These are phyloP conservation scores for Poecilia velifera DNA, from an alignment of 2,797 vertebrate species.

Conservation along the genomic window DNA sequence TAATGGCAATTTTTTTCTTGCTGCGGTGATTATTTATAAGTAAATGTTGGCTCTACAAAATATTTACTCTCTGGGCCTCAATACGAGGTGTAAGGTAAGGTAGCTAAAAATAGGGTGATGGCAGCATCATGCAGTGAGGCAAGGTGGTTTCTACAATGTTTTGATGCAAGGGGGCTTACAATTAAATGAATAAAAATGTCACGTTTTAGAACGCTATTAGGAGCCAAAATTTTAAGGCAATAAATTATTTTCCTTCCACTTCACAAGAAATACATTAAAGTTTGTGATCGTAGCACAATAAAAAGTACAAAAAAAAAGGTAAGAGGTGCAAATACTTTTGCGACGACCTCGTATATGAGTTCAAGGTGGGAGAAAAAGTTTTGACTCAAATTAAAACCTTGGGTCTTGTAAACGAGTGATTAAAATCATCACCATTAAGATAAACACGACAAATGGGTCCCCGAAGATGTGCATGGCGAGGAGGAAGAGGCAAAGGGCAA, in stretches of 20 bases:
- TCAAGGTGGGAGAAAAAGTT: slow-evolving; percentile 19
- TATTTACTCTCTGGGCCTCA: neutral
- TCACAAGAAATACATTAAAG: neutral
- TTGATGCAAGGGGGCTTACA: neutral
- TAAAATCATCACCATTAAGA: slow-evolving; percentile 72
- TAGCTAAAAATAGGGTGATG: neutral
- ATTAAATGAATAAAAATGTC: neutral
- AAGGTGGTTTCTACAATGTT: neutral
- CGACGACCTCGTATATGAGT: slow-evolving; percentile 7
- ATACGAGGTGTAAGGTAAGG: neutral
- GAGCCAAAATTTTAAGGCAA: neutral
- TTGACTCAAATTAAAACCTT: slow-evolving; percentile 55
- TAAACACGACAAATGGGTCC: slow-evolving; percentile 71
- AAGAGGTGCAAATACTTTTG: neutral
- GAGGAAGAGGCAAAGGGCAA: slow-evolving; percentile 40
- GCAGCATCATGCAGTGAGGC: neutral
- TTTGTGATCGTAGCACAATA: neutral
- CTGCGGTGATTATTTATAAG: neutral
- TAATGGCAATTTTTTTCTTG: neutral
- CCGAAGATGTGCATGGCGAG: slow-evolving; percentile 48
- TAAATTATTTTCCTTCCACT: neutral
- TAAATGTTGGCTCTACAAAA: neutral
- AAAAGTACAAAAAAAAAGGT: neutral
- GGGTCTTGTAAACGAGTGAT: slow-evolving; percentile 74
- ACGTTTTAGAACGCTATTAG: neutral